Evolutionary conservation across 1,140 invertebrate genomes (phyloP), one percentile per base, ranked within the genome.

Genomic region (Chymomyza costata): DNA sequence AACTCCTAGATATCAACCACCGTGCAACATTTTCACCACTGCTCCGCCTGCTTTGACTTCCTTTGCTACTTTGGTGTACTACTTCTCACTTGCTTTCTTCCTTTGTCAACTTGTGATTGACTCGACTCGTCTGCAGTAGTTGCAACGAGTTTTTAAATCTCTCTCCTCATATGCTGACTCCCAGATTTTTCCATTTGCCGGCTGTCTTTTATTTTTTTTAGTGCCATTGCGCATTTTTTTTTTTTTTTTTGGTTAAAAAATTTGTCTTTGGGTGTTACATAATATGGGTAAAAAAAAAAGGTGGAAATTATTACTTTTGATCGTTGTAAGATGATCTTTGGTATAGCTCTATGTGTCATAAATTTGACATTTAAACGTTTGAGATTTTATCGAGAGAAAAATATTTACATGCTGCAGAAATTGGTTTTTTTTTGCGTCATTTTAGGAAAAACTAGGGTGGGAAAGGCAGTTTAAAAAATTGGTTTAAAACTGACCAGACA

Each of bases 291-390:
- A n/a, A 41, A 19, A 21, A 11, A 40, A 40, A 62, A 46, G 28
- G 45, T n/a, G 37, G 18, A 57, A 56, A 65, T 55, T n/a, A 45
- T 32, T 45, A 55, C 37, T 31, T 18, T 14, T 13, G 39, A 60
- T 67, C 48, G 35, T 54, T 54, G 71, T 80, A 78, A 78, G 68
- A 53, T 78, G 71, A 78, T 78, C 68, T 64, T 46, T 47, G 60
- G 57, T 28, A 25, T 7, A 14, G 41, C 28, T 44, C 47, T n/a
- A n/a, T n/a, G n/a, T 61, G 60, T 78, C 71, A 71, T 78, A 78
- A 78, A 78, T 80, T 78, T 78, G 73, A 80, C 65, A 80, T 64
- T 78, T 78, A 80, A 78, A 80, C 63, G 71, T 41, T 63, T 59
- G 45, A 44, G 35, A 34, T 40, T 21, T 14, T 28, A 17, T 35